A percentile compares a stretch with the other conserved stretches of the same genome.
Conservation (phyloP, 2,113 vertebrate species). For the Morphnarchus princeps region DNA sequence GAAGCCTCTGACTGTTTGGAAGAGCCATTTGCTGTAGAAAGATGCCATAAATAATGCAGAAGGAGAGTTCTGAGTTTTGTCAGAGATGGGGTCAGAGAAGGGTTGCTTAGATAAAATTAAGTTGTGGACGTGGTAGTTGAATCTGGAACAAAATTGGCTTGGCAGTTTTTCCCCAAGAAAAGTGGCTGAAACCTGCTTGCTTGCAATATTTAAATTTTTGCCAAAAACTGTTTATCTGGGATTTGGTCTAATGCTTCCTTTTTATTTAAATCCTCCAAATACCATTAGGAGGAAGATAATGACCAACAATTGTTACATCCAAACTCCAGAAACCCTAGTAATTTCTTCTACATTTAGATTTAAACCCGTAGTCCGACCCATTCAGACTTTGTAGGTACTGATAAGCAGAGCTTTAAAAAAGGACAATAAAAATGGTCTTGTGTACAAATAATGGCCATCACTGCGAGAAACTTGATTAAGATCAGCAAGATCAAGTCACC, state of each 20-base stretch:
- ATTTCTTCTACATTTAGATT: background rate
- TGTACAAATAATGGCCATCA: background rate
- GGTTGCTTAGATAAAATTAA: background rate
- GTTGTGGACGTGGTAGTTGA: background rate
- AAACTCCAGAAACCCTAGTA: background rate
- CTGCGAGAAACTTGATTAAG: background rate
- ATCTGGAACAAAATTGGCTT: background rate
- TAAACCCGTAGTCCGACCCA: background rate
- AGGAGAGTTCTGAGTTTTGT: background rate
- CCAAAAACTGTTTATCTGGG: background rate
- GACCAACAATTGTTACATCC: background rate
- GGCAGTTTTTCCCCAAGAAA: background rate
- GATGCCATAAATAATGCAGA: background rate
- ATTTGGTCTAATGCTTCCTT: background rate
- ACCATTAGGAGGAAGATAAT: background rate
- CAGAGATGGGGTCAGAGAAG: background rate
- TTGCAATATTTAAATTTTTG: background rate
- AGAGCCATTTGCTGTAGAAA: background rate
- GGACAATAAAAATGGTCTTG: background rate
- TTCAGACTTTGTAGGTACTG: background rate
- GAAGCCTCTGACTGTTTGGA: background rate
- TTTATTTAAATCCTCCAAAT: background rate
- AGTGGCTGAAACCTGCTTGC: background rate
- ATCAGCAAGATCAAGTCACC: slow-evolving; percentile 25
- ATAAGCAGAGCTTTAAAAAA: background rate